Evolutionary conservation across 2,888 invertebrate species (phyloP), one percentile per base, ranked within the genome.

Genomic region (Petrolisthes cinctipes): DNA sequence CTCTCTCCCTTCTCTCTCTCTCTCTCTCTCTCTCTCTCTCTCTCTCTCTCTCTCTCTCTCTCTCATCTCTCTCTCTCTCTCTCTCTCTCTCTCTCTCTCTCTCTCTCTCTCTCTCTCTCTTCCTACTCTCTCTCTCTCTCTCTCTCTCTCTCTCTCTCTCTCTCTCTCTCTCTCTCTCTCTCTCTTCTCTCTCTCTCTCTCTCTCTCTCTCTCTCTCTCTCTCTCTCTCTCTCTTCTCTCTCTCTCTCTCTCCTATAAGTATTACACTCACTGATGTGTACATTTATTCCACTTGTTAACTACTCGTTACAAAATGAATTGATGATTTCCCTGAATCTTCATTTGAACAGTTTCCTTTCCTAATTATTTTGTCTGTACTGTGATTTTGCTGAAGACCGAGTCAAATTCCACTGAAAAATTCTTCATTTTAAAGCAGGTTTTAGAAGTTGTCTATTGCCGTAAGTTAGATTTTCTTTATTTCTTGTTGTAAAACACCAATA

Each of bases 1-100:
- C 23, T 71, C 20, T 54, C 54, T 23, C 14, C 54, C 20, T 54
- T 76, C 76, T 51, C 76, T 53, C 14, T 51, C 23, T 20, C 53
- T 78, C 78, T 78, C 54, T 78, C 78, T 78, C 54, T 54, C 53
- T 54, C 78, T 54, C 78, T 78, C 54, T 54, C 78, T 54, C 54
- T 54, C 53, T 78, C 53, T 54, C 78, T 78, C 54, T 78, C 54
- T 78, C 78, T 54, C 78, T 78, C 53, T 37, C 71, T 76, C 23
- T 76, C 4, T 37, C 23, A 23, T 11, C 37, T 37, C 37, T 37
- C 37, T 37, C 37, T 5, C 37, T 37, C 37, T 11, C 37, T 37
- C 37, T 37, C 37, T 37, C 37, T 37, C 37, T 37, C 37, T 37
- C 37, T 37, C 37, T 37, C 37, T 37, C 37, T 37, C 73, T n/a